A percentile compares a stretch with the other conserved stretches of the same genome.
Evolutionary conservation across 2,797 vertebrate genomes (phyloP).

Genomic region (Tamandua tetradactyla): DNA sequence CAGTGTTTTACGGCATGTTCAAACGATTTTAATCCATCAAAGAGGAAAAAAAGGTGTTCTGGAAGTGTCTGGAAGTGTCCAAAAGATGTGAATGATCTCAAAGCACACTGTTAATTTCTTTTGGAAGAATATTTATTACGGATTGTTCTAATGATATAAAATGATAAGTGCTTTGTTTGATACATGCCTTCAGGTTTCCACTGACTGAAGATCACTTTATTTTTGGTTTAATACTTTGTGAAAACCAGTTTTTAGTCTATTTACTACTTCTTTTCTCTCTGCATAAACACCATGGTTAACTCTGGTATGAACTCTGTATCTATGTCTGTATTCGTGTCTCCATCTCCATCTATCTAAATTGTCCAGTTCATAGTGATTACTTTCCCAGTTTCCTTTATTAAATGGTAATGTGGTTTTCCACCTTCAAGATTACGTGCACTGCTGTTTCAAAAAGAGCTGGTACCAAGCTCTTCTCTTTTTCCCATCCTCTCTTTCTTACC

Average conservation of each 20-base stretch:
- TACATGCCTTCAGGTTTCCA: constrained; percentile 33
- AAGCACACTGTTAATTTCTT: constrained; percentile 48
- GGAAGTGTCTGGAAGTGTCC: constrained; percentile 1
- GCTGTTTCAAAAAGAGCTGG: constrained; percentile 38
- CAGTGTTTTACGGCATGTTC: constrained; percentile 22
- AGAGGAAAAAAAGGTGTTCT: constrained; percentile 18
- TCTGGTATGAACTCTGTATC: constrained; percentile 6
- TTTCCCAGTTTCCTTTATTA: background rate
- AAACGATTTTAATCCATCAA: constrained; percentile 33
- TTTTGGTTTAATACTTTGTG: constrained; percentile 55
- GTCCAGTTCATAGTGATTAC: background rate
- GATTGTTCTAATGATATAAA: constrained; percentile 51
- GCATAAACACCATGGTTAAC: constrained; percentile 20
- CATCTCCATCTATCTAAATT: background rate
- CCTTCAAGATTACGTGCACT: background rate
- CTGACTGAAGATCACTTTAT: constrained; percentile 43
- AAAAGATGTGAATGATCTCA: constrained; percentile 29
- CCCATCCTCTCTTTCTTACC: constrained; percentile 94
- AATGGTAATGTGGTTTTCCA: background rate
- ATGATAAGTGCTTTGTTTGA: background rate
- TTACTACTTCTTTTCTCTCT: constrained; percentile 29
- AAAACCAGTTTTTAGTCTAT: constrained; percentile 25
- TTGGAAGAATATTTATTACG: constrained; percentile 32
- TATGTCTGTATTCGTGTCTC: background rate
- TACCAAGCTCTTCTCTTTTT: constrained; percentile 51